These are phyloP conservation scores for Actinemys pallida DNA, from an alignment of 2,113 vertebrate species.

Conservation along the genomic window DNA sequence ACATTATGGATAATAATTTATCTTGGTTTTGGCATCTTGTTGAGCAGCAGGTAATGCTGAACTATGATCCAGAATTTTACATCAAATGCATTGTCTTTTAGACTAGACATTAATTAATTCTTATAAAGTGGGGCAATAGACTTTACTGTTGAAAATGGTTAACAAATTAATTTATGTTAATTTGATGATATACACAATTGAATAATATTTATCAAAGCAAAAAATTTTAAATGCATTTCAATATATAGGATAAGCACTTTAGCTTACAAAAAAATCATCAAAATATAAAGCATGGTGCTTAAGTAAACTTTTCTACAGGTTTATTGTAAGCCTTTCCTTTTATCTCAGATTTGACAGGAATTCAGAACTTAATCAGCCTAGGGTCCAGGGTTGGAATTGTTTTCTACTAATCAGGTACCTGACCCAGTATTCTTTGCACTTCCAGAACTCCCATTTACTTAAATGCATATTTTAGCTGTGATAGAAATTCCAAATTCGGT, in stretches of 20 bases:
- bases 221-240: conserved; percentile 2
- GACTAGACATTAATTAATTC: rapidly evolving
- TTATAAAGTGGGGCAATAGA: not conserved
- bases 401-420: too few species aligned
- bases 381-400: not conserved
- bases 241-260: conserved; percentile 17
- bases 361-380: not conserved
- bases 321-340: not conserved
- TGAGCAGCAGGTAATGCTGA: not conserved
- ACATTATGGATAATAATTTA: not conserved
- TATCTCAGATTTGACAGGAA: not conserved
- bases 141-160: not conserved
- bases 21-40: conserved; percentile 2
- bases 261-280: not conserved
- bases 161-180: not conserved
- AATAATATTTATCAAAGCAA: conserved; percentile 31
- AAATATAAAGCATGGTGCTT: not conserved
- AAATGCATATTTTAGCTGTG: not conserved
- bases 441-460: not conserved
- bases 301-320: not conserved
- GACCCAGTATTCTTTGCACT: not conserved
- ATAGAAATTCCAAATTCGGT: not conserved
- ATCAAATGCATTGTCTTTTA: not conserved
- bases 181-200: not conserved
- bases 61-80: not conserved